A percentile compares a stretch with the other conserved stretches of the same genome.
Conservation (phyloP, 2,113 vertebrate species). For the Mesoclemmys tuberculata region DNA sequence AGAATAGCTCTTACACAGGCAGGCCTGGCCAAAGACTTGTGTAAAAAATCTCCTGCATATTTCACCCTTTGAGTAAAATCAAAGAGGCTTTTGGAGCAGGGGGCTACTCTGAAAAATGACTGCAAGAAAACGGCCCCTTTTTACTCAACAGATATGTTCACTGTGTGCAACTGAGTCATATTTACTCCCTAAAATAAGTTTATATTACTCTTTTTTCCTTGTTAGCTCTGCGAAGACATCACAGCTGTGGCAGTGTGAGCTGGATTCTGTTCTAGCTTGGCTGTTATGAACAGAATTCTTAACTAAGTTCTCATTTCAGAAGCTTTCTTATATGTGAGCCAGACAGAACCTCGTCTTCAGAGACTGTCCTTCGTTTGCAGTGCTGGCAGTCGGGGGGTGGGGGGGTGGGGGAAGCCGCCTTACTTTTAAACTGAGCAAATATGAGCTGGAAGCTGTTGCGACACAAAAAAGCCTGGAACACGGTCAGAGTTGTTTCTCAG, state of each 20-base stretch:
- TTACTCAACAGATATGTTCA: not conserved
- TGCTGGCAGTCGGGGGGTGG: rapidly evolving
- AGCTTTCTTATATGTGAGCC: not conserved
- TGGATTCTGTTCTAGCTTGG: not conserved
- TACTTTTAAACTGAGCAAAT: not conserved
- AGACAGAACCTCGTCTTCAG: not conserved
- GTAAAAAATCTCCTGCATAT: not conserved
- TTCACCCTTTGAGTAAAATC: not conserved
- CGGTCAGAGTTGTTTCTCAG: not conserved
- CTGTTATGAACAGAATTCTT: not conserved
- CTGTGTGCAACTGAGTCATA: not conserved
- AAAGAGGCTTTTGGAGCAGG: not conserved
- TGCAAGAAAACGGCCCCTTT: not conserved
- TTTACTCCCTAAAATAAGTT: not conserved
- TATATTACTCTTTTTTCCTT: not conserved
- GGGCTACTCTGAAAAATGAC: not conserved
- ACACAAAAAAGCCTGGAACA: rapidly evolving
- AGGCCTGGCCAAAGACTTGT: not conserved
- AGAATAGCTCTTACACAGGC: not conserved
- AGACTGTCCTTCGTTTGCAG: rapidly evolving
- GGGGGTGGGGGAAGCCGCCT: not conserved
- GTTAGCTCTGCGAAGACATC: not conserved
- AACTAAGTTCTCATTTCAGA: not conserved
- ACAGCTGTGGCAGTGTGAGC: not conserved
- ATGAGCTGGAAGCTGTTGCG: not conserved